phyloP scores from a whole-genome alignment of 2,113 vertebrate species.

The Vanacampus margaritifer region DNA sequence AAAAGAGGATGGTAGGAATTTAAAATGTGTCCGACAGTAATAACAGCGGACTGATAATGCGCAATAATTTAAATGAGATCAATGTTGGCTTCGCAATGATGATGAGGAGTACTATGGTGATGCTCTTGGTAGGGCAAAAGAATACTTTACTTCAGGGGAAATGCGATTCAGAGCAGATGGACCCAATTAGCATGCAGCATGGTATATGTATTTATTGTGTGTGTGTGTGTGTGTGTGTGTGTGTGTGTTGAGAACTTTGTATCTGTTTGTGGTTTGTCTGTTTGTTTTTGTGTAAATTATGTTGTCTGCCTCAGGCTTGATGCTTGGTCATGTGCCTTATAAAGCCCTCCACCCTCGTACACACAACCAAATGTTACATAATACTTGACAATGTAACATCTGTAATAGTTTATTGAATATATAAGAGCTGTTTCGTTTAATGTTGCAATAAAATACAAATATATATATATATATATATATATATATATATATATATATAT shows the following conservation, averaged over 20 bases:
- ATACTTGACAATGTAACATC: background rate
- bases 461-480: too few species aligned
- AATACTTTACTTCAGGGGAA: conserved; percentile 30
- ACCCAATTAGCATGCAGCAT: conserved; percentile 28
- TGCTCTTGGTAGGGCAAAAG: conserved; percentile 6
- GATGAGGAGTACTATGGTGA: conserved; percentile 1
- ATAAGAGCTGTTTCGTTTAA: background rate
- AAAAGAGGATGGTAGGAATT: background rate
- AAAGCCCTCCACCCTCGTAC: background rate
- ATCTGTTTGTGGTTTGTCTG: background rate
- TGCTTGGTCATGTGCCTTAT: background rate
- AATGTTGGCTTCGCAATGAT: background rate
- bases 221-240: background rate
- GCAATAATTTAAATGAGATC: background rate
- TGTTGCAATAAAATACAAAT: background rate
- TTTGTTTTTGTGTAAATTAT: background rate
- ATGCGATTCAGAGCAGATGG: conserved; percentile 44
- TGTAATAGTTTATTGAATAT: background rate
- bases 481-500: too few species aligned
- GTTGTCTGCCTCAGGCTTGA: conserved; percentile 1
- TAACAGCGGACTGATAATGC: background rate
- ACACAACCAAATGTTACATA: conserved; percentile 1
- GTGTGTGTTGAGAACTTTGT: background rate
- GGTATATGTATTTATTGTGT: conserved; percentile 8
- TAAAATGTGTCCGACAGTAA: background rate